A percentile compares a stretch with the other conserved stretches of the same genome.
Evolutionary conservation across 2,888 invertebrate species (phyloP).

Genomic region (Leptopilina drosophilae): DNA sequence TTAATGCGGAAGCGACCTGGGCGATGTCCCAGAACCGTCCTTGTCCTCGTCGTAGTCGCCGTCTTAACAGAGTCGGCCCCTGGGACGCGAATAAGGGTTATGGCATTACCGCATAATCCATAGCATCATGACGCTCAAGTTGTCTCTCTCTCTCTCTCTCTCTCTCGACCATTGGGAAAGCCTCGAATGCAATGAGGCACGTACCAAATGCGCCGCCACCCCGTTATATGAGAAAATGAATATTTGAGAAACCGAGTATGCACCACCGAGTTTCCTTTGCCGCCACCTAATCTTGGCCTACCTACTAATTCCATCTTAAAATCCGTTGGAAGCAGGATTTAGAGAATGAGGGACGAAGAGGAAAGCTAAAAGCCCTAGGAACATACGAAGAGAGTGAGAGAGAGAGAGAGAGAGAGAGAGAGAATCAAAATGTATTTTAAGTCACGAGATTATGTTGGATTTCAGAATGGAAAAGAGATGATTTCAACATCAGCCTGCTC

Average conservation of each 20-base stretch:
- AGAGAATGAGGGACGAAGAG: constrained; percentile 11
- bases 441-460: constrained; percentile 39
- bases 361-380: constrained; percentile 35
- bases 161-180: constrained; percentile 44
- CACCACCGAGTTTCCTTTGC: constrained; percentile 47
- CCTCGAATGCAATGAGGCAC: constrained; percentile 35
- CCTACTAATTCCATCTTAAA: constrained; percentile 54
- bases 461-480: not conserved
- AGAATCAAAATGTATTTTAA: constrained; percentile 37
- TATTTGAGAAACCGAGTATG: constrained; percentile 52
- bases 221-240: constrained; percentile 50
- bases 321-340: constrained; percentile 44
- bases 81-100: constrained; percentile 52
- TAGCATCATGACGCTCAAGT: constrained; percentile 40
- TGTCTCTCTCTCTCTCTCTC: not conserved
- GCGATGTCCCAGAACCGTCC: constrained; percentile 20
- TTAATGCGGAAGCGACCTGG: constrained; percentile 16
- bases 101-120: constrained; percentile 51
- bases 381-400: no score
- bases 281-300: constrained; percentile 54
- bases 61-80: constrained; percentile 23
- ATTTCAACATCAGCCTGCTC: constrained; percentile 28
- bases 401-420: not conserved
- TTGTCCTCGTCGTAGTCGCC: constrained; percentile 1
- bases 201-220: constrained; percentile 40